Conservation (phyloP, 1,140 invertebrate species). For the Pectinophora gossypiella region DNA sequence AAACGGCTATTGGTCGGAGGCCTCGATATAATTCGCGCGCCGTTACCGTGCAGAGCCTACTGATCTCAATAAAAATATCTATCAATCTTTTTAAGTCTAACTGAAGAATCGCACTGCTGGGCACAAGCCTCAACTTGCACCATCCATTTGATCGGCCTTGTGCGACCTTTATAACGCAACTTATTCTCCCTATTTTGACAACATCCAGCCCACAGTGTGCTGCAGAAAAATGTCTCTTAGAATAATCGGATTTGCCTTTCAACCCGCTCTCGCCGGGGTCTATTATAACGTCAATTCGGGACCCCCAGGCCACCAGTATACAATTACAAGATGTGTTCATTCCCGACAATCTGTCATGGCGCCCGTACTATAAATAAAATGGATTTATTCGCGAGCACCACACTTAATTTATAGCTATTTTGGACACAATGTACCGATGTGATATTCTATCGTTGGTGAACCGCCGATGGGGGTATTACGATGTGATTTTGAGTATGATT, state of each 20-base stretch:
- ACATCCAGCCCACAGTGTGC: not conserved
- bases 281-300: conserved; percentile 63
- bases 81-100: too few relatives aligned
- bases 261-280: conserved; percentile 23
- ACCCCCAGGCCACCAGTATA: conserved; percentile 42
- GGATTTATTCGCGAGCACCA: conserved; percentile 48
- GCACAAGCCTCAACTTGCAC: too few relatives aligned
- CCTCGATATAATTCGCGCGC: too few relatives aligned
- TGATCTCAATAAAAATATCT: too few relatives aligned
- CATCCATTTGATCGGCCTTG: too few relatives aligned
- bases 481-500: too few relatives aligned
- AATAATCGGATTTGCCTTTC: conserved; percentile 9
- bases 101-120: too few relatives aligned
- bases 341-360: conserved; percentile 50
- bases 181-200: not conserved
- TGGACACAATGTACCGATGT: conserved; percentile 40
- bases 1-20: too few relatives aligned
- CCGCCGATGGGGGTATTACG: too few relatives aligned
- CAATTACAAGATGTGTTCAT: conserved; percentile 65
- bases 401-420: conserved; percentile 60
- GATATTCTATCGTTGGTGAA: conserved; percentile 29
- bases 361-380: conserved; percentile 43
- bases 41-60: too few relatives aligned
- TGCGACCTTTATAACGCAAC: too few relatives aligned
- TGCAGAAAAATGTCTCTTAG: not conserved